phyloP scores from a whole-genome alignment of 2,113 vertebrate genomes.

The Plotosus lineatus region DNA sequence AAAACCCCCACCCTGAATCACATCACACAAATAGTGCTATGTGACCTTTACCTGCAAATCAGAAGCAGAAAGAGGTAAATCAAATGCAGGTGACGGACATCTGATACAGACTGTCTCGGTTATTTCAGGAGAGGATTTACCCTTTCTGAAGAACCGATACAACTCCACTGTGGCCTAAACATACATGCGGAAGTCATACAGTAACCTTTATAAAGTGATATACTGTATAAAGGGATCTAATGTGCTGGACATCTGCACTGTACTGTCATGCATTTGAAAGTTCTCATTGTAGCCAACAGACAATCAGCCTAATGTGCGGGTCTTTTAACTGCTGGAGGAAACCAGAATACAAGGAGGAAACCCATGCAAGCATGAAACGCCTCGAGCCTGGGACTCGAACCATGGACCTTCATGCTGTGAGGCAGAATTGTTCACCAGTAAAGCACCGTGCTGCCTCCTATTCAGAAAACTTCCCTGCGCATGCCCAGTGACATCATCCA shows the following conservation, averaged over 20 bases:
- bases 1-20: background rate
- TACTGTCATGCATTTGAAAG: background rate
- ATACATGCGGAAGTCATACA: background rate
- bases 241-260: background rate
- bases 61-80: background rate
- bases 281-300: background rate
- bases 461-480: too few relatives aligned
- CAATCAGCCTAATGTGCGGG: too few relatives aligned
- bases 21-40: background rate
- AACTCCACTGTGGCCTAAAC: background rate
- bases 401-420: too few relatives aligned
- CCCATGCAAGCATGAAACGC: too few relatives aligned
- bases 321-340: too few relatives aligned
- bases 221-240: background rate
- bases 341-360: too few relatives aligned
- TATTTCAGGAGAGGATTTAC: background rate
- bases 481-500: too few relatives aligned
- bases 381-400: too few relatives aligned
- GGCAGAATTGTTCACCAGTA: too few relatives aligned
- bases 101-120: background rate
- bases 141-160: slow-evolving; percentile 15
- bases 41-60: background rate
- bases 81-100: background rate
- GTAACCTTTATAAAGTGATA: background rate
- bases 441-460: too few relatives aligned